A percentile compares a stretch with the other conserved stretches of the same genome.
Conservation (phyloP, 2,797 vertebrate species). For the Gymnothorax reevesii region DNA sequence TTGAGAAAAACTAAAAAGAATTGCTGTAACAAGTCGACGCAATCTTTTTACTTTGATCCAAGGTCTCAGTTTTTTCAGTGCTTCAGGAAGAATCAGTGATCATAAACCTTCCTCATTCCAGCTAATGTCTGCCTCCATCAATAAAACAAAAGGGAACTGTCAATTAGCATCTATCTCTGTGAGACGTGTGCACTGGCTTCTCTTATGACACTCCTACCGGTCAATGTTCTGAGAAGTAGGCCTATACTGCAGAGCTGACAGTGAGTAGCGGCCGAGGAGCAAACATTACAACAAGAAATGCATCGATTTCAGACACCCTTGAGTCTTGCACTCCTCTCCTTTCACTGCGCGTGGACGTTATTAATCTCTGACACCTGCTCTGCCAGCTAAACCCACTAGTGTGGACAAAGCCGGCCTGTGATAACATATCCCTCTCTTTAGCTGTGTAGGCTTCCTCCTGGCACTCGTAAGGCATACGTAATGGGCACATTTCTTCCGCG, state of each 20-base stretch:
- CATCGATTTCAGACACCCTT: slow-evolving; percentile 24
- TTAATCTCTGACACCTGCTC: slow-evolving; percentile 40
- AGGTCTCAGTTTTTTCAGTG: too few species aligned
- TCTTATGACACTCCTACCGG: slow-evolving; percentile 24
- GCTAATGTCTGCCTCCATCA: background rate
- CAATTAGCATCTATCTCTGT: background rate
- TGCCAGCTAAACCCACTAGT: slow-evolving; percentile 29
- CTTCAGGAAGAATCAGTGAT: too few species aligned
- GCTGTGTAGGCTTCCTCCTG: slow-evolving; percentile 64
- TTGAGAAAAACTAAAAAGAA: too few species aligned
- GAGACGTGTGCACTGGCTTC: slow-evolving; percentile 12
- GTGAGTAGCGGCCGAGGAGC: background rate
- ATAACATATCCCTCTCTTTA: slow-evolving; percentile 45
- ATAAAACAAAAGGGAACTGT: background rate
- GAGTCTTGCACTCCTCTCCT: slow-evolving; percentile 20
- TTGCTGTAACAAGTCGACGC: too few species aligned
- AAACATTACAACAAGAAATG: slow-evolving; percentile 8
- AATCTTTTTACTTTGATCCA: too few species aligned
- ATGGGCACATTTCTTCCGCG: slow-evolving; percentile 73
- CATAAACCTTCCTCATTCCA: background rate
- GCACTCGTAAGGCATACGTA: slow-evolving; percentile 69
- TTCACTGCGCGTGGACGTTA: slow-evolving; percentile 32
- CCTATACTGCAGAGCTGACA: background rate
- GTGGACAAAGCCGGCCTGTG: slow-evolving; percentile 35
- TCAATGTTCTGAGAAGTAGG: background rate